Evolutionary conservation across 2,888 invertebrate genomes (phyloP), one percentile per base, ranked within the genome.

Genomic region (Rhingia campestris): DNA sequence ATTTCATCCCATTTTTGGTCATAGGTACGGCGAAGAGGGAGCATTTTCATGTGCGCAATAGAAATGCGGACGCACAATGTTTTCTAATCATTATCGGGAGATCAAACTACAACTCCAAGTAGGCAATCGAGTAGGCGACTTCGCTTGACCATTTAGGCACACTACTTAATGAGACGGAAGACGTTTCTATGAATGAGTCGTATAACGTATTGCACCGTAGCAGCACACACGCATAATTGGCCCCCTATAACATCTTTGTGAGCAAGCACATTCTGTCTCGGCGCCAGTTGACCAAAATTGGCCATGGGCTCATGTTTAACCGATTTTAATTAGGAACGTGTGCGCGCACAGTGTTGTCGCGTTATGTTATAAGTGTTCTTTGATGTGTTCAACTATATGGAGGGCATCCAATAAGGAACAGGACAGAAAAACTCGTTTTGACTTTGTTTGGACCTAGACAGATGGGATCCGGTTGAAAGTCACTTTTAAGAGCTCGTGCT

Each of bases 241-340:
- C 80, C 49, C 84, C 69, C 70, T 70, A 69, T 69, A 80, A 80
- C 61, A 84, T 80, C 80, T 69, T 39, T 63, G 75, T 53, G 73
- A 22, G 69, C 39, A 66, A 43, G 45, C 54, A 72, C 82, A 82
- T 82, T 74, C 82, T 74, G 79, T 82, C 82, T 79, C 58, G 82
- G 82, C 79, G 84, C 84, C 84, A 84, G 84, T 22, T 74, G 66
- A 75, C 80, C 84, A 84, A 84, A 84, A 80, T 80, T 75, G 84
- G 80, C 82, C 49, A 73, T 61, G 30, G 54, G 33, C 63, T 73
- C 79, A 82, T 79, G 82, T 79, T 64, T 63, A 77, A 61, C 66
- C 43, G 61, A 67, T 49, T 63, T 56, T 69, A 74, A 74, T 81
- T 81, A 81, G 74, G 69, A 67, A 72, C 75, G 45, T 75, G 45